Evolutionary conservation across 2,113 vertebrate species (phyloP).

Genomic region (Rhabdomys dilectus): DNA sequence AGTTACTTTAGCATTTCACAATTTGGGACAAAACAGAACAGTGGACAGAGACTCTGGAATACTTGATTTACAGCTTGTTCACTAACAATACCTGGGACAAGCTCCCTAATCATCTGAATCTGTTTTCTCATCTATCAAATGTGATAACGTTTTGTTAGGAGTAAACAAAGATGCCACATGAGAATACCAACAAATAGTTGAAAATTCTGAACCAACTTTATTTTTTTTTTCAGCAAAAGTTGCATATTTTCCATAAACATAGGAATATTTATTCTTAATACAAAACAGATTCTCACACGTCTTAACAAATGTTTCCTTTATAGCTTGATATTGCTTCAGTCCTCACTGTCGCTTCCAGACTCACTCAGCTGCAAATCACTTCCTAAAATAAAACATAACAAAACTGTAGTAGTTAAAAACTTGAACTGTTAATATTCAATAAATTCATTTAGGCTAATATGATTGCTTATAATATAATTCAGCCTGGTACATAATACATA

Average conservation of each 20-base stretch:
- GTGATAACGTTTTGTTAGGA: not conserved
- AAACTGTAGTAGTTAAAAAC: conserved; percentile 45
- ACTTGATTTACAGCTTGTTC: not conserved
- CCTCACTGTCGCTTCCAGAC: conserved; percentile 97
- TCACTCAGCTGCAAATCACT: conserved; percentile 98
- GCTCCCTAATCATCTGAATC: not conserved
- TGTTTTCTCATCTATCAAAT: conserved; percentile 38
- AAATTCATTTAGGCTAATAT: conserved; percentile 31
- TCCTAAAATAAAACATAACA: conserved; percentile 89
- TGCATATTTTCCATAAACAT: conserved; percentile 78
- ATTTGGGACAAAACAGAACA: conserved; percentile 5
- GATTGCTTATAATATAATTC: conserved; percentile 27
- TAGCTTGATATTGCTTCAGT: conserved; percentile 87
- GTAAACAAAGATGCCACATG: conserved; percentile 10
- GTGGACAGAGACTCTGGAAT: not conserved
- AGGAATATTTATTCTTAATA: conserved; percentile 83
- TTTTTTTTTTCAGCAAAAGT: conserved; percentile 84
- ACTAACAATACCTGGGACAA: not conserved
- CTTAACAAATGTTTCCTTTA: conserved; percentile 77
- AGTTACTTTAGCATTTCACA: conserved; percentile 48
- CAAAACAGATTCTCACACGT: conserved; percentile 83
- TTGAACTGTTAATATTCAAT: conserved; percentile 27
- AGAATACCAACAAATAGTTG: conserved; percentile 32
- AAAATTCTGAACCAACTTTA: conserved; percentile 81
- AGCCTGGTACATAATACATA: too few relatives aligned